These are phyloP conservation scores for Napeogenes inachia DNA, from an alignment of 2,888 invertebrate species.

Conservation along the genomic window DNA sequence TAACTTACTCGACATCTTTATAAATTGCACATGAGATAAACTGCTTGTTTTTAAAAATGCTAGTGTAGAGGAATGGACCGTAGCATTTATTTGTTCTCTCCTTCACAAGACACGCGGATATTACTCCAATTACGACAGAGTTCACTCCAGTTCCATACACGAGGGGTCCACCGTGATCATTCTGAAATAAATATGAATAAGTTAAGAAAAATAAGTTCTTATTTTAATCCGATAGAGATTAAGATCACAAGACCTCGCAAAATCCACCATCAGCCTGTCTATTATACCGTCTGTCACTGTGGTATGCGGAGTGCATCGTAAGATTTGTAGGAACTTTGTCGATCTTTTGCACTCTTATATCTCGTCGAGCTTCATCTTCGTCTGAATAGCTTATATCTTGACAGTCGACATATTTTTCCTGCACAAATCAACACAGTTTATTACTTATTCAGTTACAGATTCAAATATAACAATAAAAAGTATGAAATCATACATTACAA, in stretches of 20 bases:
- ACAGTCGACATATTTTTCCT: slow-evolving; percentile 69
- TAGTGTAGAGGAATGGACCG: slow-evolving; percentile 66
- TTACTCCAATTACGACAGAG: slow-evolving; percentile 58
- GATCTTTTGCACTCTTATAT: slow-evolving; percentile 32
- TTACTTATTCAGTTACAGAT: background rate
- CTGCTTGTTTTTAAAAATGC: slow-evolving; percentile 61
- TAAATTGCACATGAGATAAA: slow-evolving; percentile 64
- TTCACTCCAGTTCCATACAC: slow-evolving; percentile 54
- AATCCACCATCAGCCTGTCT: slow-evolving; percentile 53
- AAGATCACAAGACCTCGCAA: slow-evolving; percentile 52
- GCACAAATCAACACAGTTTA: slow-evolving; percentile 6
- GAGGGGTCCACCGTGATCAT: slow-evolving; percentile 65
- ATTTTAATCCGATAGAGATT: background rate
- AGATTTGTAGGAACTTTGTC: slow-evolving; percentile 56
- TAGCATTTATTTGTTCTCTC: slow-evolving; percentile 62
- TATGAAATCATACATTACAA: slow-evolving; percentile 53
- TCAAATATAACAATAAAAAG: background rate
- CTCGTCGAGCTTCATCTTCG: slow-evolving; percentile 48
- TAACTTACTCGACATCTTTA: slow-evolving; percentile 60
- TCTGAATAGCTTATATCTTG: slow-evolving; percentile 63
- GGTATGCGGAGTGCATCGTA: slow-evolving; percentile 55
- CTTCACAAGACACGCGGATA: slow-evolving; percentile 64
- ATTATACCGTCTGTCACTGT: slow-evolving; percentile 40
- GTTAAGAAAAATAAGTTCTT: background rate
- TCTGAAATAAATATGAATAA: slow-evolving; percentile 39